Evolutionary conservation across 2,888 invertebrate species (phyloP), one percentile per base, ranked within the genome.

Genomic region (Pyrochroa serraticornis): DNA sequence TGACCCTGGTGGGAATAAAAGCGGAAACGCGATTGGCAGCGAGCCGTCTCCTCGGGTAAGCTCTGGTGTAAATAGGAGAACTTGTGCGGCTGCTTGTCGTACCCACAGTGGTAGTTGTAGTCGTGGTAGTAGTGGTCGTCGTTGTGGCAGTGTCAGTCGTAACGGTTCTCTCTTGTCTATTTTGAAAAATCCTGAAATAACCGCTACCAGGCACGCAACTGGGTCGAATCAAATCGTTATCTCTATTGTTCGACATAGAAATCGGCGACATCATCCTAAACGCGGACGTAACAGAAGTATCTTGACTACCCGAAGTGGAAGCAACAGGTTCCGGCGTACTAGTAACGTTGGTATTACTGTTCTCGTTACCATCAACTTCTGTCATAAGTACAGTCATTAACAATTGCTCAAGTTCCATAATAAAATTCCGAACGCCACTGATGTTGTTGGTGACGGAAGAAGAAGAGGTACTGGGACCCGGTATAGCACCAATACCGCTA

Each of bases 1-100:
- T 68, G 12, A 75, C 71, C 45, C 78, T 69, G 3, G 76, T 74
- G 3, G 78, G 77, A 63, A 73, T 72, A 59, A 78, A 77, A 1
- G 77, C 77, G 0, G 76, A 76, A 10, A 74, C 66, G 30, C 75
- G 66, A 47, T 74, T 72, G 1, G 74, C 73, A 30, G 75, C 70
- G 38, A 75, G 71, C 46, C 76, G 53, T 12, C 75, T 62, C 37
- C 74, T 67, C 1, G 69, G 64, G 37, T 56, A 46, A 14, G 52
- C 14, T 41, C 58, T 30, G 12, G 14, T 48, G 32, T 58, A 51
- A 22, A 56, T 45, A 13, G 60, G 58, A 31, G 64, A 53, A 44
- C 66, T 67, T 13, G 67, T 70, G 35, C 70, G 69, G 43, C 69
- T 70, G 5, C 69, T 67, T 3, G 71, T 69, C 59, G 66, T 71